Percentiles rank a stretch among this genome's conserved stretches.
phyloP scores from a whole-genome alignment of 2,113 vertebrate genomes.

The Microcebus ravelobensis region DNA sequence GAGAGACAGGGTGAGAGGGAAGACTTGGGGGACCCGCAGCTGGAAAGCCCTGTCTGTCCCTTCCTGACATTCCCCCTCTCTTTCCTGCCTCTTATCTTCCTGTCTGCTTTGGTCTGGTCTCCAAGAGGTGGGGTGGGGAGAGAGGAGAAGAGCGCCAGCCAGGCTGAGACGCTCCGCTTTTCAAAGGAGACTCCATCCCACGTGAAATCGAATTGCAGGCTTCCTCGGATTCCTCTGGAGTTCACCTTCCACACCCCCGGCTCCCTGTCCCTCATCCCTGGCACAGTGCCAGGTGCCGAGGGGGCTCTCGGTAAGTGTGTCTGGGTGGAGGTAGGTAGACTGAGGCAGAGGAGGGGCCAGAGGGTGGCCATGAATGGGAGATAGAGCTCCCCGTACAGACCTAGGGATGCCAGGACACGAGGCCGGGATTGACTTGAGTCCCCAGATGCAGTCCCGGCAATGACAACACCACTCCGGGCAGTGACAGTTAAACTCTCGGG shows the following conservation, averaged over 20 bases:
- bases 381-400: background rate
- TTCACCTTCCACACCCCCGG: accelerated
- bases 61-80: accelerated
- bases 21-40: background rate
- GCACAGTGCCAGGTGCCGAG: background rate
- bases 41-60: background rate
- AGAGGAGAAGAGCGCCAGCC: background rate
- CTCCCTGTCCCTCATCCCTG: background rate
- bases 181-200: background rate
- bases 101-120: background rate
- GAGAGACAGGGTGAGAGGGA: background rate
- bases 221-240: background rate
- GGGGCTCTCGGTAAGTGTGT: too few relatives aligned
- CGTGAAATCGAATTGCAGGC: accelerated
- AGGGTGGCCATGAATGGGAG: background rate
- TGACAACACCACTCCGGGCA: background rate
- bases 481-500: background rate
- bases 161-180: background rate
- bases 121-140: background rate
- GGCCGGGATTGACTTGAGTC: background rate
- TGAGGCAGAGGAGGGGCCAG: background rate
- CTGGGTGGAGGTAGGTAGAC: background rate
- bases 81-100: accelerated
- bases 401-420: background rate
- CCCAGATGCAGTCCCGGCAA: background rate